Conservation (phyloP, 53 echinoderm and acorn worm species). For the Hippasteria phrygiana region DNA sequence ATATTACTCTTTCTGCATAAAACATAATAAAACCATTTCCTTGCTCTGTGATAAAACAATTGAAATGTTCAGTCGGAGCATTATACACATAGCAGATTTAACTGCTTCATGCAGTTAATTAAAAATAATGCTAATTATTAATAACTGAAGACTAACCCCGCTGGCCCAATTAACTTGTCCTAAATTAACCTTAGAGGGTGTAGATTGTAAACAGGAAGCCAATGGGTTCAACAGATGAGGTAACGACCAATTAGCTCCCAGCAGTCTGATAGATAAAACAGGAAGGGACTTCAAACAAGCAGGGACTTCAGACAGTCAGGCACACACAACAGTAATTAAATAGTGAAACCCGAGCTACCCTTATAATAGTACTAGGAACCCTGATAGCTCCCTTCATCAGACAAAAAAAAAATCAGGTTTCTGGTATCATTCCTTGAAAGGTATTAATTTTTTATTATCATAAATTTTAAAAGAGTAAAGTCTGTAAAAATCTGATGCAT, state of each 20-base stretch:
- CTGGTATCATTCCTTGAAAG: too few species aligned
- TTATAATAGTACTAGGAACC: constrained; percentile 10
- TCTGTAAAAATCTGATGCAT: too few species aligned
- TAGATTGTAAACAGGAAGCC: constrained; percentile 34
- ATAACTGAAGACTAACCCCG: neutral
- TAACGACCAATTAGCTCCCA: constrained; percentile 31
- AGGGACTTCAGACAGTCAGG: constrained; percentile 32
- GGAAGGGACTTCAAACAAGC: constrained; percentile 5
- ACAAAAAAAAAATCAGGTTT: too few species aligned
- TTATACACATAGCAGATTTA: too few species aligned
- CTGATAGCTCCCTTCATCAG: neutral
- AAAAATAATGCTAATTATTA: too few species aligned
- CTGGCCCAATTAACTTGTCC: constrained; percentile 28
- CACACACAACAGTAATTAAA: constrained; percentile 52
- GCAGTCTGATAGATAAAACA: constrained; percentile 26
- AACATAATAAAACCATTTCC: too few species aligned
- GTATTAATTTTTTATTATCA: too few species aligned
- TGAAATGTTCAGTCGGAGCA: neutral
- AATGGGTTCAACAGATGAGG: neutral
- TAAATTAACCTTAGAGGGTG: constrained; percentile 26
- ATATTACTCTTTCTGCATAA: too few species aligned
- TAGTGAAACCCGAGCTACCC: neutral
- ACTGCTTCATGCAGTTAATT: too few species aligned
- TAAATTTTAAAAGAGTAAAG: too few species aligned
- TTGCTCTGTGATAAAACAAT: too few species aligned